Percentiles rank a stretch among this genome's conserved stretches.
Evolutionary conservation across 2,888 invertebrate genomes (phyloP).

Genomic region (Brachycybe producta): DNA sequence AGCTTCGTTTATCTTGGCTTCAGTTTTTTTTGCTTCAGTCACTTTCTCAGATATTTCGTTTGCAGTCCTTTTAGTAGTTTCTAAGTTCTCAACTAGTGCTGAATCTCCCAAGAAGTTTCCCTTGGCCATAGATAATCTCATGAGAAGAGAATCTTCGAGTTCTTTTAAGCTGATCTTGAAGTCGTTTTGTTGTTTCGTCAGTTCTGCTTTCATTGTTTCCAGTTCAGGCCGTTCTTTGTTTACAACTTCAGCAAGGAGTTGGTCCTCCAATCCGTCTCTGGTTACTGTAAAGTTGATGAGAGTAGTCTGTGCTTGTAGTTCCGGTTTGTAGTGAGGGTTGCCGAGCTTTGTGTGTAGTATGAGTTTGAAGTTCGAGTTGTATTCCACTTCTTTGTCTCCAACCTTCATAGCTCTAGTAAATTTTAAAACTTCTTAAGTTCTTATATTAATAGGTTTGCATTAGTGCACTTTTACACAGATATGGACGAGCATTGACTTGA

Average conservation of each 20-base stretch:
- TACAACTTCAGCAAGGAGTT: constrained; percentile 87
- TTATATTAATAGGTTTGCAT: too few relatives aligned
- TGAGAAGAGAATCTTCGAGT: constrained; percentile 82
- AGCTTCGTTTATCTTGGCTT: constrained; percentile 81
- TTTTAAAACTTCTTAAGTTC: too few relatives aligned
- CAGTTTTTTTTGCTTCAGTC: constrained; percentile 80
- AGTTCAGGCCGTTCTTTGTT: constrained; percentile 92
- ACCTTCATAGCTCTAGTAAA: constrained; percentile 78
- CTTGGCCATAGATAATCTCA: constrained; percentile 77
- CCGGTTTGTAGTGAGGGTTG: constrained; percentile 95
- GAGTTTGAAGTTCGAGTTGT: constrained; percentile 69
- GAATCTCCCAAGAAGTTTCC: constrained; percentile 90
- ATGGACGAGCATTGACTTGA: too few relatives aligned
- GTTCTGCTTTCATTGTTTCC: constrained; percentile 82
- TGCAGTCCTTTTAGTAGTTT: constrained; percentile 88
- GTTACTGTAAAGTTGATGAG: constrained; percentile 95
- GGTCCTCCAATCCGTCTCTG: constrained; percentile 88
- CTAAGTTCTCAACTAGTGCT: constrained; percentile 87
- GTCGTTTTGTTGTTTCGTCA: constrained; percentile 92
- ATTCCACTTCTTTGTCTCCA: constrained; percentile 93
- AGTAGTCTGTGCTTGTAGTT: constrained; percentile 96
- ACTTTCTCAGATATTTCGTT: constrained; percentile 90
- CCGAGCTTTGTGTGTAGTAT: constrained; percentile 89
- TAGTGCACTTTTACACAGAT: too few relatives aligned
- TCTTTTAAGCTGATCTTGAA: constrained; percentile 89